phyloP scores from a whole-genome alignment of 2,113 vertebrate species.

The Tragelaphus scriptus region DNA sequence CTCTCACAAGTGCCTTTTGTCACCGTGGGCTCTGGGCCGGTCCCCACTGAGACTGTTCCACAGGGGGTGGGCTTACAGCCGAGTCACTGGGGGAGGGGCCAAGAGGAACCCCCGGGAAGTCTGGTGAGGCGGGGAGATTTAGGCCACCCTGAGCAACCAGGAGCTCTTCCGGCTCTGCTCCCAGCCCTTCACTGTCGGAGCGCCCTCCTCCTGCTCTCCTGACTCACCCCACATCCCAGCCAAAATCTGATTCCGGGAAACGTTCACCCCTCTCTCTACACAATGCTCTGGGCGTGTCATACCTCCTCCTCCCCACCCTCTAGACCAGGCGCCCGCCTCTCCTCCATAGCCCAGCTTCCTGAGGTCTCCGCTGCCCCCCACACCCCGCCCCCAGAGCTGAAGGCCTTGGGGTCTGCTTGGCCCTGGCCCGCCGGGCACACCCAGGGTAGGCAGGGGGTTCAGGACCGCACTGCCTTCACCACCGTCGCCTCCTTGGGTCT shows the following conservation, averaged over 20 bases:
- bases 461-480: neutral
- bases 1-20: neutral
- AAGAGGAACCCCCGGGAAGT: neutral
- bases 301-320: too few species aligned
- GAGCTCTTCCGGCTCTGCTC: neutral
- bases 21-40: neutral
- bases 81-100: neutral
- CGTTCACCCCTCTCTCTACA: neutral
- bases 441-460: rapidly evolving
- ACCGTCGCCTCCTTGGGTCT: neutral
- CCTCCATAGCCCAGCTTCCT: neutral
- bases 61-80: neutral
- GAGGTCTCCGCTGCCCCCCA: neutral
- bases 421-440: rapidly evolving
- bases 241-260: neutral
- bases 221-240: neutral
- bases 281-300: neutral
- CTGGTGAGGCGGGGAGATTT: neutral
- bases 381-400: rapidly evolving
- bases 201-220: neutral
- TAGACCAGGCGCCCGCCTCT: neutral
- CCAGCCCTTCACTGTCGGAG: neutral
- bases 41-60: neutral
- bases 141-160: too few species aligned
- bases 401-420: neutral